phyloP scores from a whole-genome alignment of 2,113 vertebrate genomes.

The Perognathus longimembris region DNA sequence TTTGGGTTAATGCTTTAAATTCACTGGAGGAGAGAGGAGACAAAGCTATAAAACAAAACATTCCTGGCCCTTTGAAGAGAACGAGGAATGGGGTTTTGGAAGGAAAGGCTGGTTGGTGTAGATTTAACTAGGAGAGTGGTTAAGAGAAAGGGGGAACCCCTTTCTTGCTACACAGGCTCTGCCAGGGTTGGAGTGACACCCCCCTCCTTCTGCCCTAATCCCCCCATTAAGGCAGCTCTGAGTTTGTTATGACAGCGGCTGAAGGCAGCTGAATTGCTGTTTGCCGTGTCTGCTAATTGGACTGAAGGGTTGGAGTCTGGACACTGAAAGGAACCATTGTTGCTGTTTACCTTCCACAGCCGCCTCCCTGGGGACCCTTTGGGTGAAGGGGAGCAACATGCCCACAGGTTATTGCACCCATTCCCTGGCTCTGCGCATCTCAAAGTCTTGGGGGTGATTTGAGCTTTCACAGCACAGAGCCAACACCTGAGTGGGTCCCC shows the following conservation, averaged over 20 bases:
- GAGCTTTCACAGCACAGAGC: not conserved
- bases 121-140: constrained; percentile 1
- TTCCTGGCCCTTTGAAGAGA: constrained; percentile 8
- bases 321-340: constrained; percentile 89
- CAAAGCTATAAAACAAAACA: constrained; percentile 10
- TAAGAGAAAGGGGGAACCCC: constrained; percentile 55
- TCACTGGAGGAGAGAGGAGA: not conserved
- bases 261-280: constrained; percentile 86
- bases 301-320: constrained; percentile 89
- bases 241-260: constrained; percentile 90
- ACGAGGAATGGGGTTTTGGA: not conserved
- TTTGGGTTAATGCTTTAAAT: constrained; percentile 51
- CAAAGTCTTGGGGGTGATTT: not conserved
- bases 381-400: constrained; percentile 61
- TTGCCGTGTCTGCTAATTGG: constrained; percentile 89
- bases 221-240: constrained; percentile 86
- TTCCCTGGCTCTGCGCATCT: not conserved
- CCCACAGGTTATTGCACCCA: constrained; percentile 69
- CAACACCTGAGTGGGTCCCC: not conserved
- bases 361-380: constrained; percentile 76
- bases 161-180: constrained; percentile 70
- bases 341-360: constrained; percentile 76
- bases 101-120: not conserved
- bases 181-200: constrained; percentile 70
- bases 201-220: constrained; percentile 85